Evolutionary conservation across 2,113 vertebrate species (phyloP), one percentile per base, ranked within the genome.

Genomic region (Callipepla californica): DNA sequence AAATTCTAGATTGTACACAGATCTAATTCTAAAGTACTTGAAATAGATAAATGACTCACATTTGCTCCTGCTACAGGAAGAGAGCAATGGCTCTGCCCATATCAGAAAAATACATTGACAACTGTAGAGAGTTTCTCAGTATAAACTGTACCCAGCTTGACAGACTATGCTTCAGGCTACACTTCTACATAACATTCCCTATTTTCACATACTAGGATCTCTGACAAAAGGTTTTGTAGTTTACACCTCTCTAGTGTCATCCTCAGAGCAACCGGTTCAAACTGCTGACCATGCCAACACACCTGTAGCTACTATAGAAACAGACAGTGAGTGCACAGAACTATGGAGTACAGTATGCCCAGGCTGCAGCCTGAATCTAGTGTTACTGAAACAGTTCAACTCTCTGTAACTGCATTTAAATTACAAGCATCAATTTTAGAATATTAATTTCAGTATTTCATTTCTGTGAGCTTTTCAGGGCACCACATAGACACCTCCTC

Each of bases 231-330:
- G 2, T 22, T 40, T 3, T 51, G 57, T 77, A 89, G 23, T 14
- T 11, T 7, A 63, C 6, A 63, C 6, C 2, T 45, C 21, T 23
- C 0, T 26, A 22, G 9, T 1, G 7, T 7, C 9, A 16, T 26
- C 13, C 15, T 45, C 28, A 51, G 45, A 59, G 20, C 20, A 66
- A 65, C 4, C 0, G 4, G 3, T 50, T 70, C 17, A 50, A 91
- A 11, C 5, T 10, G 6, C 8, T 76, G 0, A 0, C 32, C 42
- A 14, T 0, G 0, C 50, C n/a, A 57, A 23, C 7, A 2, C 0
- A 0, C 2, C 26, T 16, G 6, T 9, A 50, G 45, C 14, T 55
- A 38, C 13, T 42, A 11, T 9, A 32, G n/a, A 20, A 34, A 34
- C 5, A 6, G 18, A 23, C 81, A 53, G 75, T 36, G 12, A 47